Base-by-base conservation (phyloP, 23 tunicate genomes). In the Ascidia mentula region DNA sequence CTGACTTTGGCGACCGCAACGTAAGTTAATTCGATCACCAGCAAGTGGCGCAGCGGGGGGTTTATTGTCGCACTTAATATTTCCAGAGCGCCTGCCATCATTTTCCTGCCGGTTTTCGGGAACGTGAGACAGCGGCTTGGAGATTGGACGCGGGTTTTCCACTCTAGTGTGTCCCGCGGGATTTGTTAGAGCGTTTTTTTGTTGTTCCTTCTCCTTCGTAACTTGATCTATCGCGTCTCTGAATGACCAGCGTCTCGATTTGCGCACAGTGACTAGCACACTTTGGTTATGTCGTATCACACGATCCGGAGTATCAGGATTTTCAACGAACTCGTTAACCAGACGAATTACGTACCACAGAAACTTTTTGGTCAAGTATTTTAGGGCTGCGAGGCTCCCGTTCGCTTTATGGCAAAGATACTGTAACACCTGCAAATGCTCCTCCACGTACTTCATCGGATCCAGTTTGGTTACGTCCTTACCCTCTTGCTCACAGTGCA, bases 371-470 rank as follows among this genome's bases (percentile, higher is more conserved):
- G 37, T 18, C 9, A 74, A 46, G 13, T 35, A 2, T 17, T 74
- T 74, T 4, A 74, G 7, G 53, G n/a, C 78, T 1, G n/a, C 53
- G 13, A 74, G 6, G 34, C 18, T 38, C 7, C 78, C 78, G 1
- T 74, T 32, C 53, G 53, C 46, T 30, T 74, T 31, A 15, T 39
- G n/a, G n/a, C 22, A 30, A 30, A 74, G 6, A 30, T 34, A 22
- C 5, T 31, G 33, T 38, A 74, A 46, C 46, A 74, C 53, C 1
- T 6, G 17, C 13, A 38, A 39, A 36, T 74, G 37, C 9, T 31
- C n/a, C 1, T 15, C 32, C 18, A 74, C 37, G 59, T 74, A 74
- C 20, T 74, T 31, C 78, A 74, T 74, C 1, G 78, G 78, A 28
- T 39, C 18, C 18, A 74, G 9, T 2, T 33, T 74, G 17, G 46